Evolutionary conservation across 1,140 invertebrate genomes (phyloP).

Genomic region (Heterodera carotae): DNA sequence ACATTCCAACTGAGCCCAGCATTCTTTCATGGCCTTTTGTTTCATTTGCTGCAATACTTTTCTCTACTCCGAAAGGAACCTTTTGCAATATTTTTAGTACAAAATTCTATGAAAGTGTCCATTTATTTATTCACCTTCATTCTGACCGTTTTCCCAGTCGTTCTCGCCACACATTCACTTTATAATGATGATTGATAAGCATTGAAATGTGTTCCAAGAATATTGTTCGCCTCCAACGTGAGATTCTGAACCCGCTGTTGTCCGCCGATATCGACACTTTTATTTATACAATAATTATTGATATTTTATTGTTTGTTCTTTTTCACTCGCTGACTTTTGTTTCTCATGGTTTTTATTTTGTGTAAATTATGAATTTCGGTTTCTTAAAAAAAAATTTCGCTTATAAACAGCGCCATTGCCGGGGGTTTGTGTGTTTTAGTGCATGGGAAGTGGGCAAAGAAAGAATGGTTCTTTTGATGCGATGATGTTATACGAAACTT

Average conservation of each 20-base stretch:
- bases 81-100: slow-evolving; percentile 2
- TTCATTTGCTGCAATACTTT: slow-evolving; percentile 2
- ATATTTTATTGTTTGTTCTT: slow-evolving; percentile 7
- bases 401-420: too few relatives aligned
- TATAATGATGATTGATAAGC: too few relatives aligned
- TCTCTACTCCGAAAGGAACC: neutral
- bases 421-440: too few relatives aligned
- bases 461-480: too few relatives aligned
- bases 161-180: too few relatives aligned
- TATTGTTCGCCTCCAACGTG: neutral
- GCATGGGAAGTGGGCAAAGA: too few relatives aligned
- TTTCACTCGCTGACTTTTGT: neutral
- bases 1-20: neutral
- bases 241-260: neutral
- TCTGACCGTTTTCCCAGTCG: too few relatives aligned
- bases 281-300: neutral
- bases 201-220: too few relatives aligned
- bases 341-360: too few relatives aligned
- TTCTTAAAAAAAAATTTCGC: too few relatives aligned
- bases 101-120: neutral
- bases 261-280: neutral
- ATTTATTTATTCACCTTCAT: neutral
- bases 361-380: too few relatives aligned
- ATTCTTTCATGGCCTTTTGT: slow-evolving; percentile 2
- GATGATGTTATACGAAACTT: too few relatives aligned